Base-by-base conservation (phyloP, 2,113 vertebrate species). In the Lepus americanus region DNA sequence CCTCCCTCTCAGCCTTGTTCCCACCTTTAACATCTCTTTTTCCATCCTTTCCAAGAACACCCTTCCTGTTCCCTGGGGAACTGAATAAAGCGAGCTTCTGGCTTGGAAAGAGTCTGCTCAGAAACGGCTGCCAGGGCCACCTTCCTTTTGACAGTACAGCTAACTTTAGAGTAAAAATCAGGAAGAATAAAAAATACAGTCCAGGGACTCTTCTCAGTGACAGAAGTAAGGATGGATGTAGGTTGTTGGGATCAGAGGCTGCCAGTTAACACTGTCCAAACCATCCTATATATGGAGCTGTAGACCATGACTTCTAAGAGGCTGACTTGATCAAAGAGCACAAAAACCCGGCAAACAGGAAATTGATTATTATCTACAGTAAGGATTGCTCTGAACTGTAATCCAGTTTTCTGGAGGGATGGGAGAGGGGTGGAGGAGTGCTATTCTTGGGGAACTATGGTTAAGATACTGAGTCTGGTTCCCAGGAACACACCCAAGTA, bases 151-250 rank as follows among this genome's bases (percentile, higher is more conserved):
- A 64, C 36, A n/a, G 73, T 29, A 77, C 10, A 66, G 76, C 31
- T 39, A 39, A 70, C 61, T 90, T 93, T 29, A 83, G 53, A 84
- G 59, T 61, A 61, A 72, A 84, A 89, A 2, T 73, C 3, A 11
- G 53, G 66, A 93, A 89, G 63, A 90, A 81, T 10, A 53, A 66
- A 59, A 92, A n/a, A 31, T 87, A 20, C 82, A 33, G 67, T 64
- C 31, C 19, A 72, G 17, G 10, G 23, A 25, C 25, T 64, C 29
- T 82, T n/a, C 31, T 91, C 74, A 74, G 27, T 25, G 49, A 81
- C 63, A 95, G 76, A 66, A 70, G 49, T 31, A 51, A 70, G 29
- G 9, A 17, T 59, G 19, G 27, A 23, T 39, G 29, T 0, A 69
- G 61, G 33, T 6, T 59, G 51, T 0, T 72, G 91, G 20, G 3